These are phyloP conservation scores for Cerastis leucographa DNA, from an alignment of 2,888 invertebrate species.

Conservation along the genomic window DNA sequence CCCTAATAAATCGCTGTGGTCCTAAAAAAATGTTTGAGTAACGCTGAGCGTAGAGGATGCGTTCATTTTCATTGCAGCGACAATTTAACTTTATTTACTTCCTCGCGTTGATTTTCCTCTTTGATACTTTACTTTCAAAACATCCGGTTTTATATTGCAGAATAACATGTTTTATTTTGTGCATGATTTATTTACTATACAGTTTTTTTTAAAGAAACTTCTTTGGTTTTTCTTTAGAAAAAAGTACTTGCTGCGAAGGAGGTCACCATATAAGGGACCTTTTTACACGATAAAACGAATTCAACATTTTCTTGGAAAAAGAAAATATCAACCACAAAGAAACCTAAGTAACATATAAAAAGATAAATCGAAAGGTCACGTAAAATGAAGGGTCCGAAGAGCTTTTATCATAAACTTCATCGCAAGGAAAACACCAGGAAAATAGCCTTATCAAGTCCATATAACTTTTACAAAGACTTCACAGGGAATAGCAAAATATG, in stretches of 20 bases:
- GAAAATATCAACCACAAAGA: conserved; percentile 31
- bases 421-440: conserved; percentile 44
- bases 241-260: neutral
- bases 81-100: conserved; percentile 35
- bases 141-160: neutral
- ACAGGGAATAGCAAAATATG: conserved; percentile 52
- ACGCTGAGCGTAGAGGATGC: conserved; percentile 21
- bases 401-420: conserved; percentile 40
- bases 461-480: conserved; percentile 50
- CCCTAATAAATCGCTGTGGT: neutral
- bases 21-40: conserved; percentile 25
- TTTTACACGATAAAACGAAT: conserved; percentile 12
- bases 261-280: neutral
- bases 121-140: neutral
- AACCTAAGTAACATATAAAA: conserved; percentile 27
- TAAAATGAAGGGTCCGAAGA: conserved; percentile 38
- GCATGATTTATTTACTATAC: too few relatives aligned
- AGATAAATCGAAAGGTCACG: conserved; percentile 46
- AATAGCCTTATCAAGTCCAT: conserved; percentile 50
- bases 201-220: too few relatives aligned
- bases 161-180: neutral
- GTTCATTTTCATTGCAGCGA: conserved; percentile 45
- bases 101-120: conserved; percentile 35
- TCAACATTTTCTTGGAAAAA: conserved; percentile 21
- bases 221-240: neutral